These are phyloP conservation scores for Auanema freiburgensis DNA, from an alignment of 2,888 invertebrate species.

Conservation along the genomic window DNA sequence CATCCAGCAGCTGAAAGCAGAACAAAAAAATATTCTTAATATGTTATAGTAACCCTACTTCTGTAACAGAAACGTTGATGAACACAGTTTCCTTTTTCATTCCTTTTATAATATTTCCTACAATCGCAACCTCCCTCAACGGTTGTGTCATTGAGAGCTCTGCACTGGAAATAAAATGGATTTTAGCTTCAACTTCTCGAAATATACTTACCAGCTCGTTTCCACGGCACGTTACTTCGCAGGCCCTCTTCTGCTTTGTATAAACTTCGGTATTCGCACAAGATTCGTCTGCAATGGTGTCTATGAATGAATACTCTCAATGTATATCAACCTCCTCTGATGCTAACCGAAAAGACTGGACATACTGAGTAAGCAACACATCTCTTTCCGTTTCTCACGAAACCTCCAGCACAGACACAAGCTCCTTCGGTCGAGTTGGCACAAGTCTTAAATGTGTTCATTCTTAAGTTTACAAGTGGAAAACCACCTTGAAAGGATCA, in stretches of 20 bases:
- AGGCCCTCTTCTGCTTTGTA: conserved; percentile 6
- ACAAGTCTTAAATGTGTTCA: too few relatives aligned
- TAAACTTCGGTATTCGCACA: conserved; percentile 9
- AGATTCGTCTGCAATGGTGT: conserved; percentile 1
- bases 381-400: conserved; percentile 11
- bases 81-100: conserved; percentile 9
- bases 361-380: conserved; percentile 15
- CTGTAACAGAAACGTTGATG: conserved; percentile 7
- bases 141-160: neutral
- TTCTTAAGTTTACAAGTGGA: too few relatives aligned
- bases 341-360: neutral
- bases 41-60: neutral
- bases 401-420: conserved; percentile 17
- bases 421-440: neutral
- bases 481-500: too few relatives aligned
- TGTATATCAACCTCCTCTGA: too few relatives aligned
- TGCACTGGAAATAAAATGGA: neutral
- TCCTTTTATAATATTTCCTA: conserved; percentile 14
- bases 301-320: too few relatives aligned
- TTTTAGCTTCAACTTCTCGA: too few relatives aligned
- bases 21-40: too few relatives aligned
- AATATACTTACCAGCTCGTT: neutral
- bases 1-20: conserved; percentile 13
- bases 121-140: conserved; percentile 7
- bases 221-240: conserved; percentile 16